Evolutionary conservation across 1,140 invertebrate species (phyloP).

Genomic region (Saccostrea echinata): DNA sequence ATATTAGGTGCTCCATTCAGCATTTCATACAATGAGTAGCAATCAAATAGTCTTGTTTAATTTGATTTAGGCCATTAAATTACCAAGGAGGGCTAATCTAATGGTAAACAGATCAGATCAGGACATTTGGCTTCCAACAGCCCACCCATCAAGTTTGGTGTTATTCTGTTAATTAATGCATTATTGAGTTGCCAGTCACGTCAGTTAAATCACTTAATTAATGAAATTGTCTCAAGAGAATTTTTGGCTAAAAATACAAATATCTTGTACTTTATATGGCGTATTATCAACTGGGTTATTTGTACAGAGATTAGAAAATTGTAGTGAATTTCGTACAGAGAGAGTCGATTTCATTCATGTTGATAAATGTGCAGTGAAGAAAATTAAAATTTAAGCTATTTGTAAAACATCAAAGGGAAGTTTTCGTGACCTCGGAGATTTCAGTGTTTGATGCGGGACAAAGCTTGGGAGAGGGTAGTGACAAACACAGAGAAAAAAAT

Average conservation of each 20-base stretch:
- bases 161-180: constrained; percentile 11
- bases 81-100: neutral
- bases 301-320: neutral
- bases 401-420: neutral
- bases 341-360: neutral
- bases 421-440: neutral
- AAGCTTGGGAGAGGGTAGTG: neutral
- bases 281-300: neutral
- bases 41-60: constrained; percentile 33
- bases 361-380: neutral
- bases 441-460: neutral
- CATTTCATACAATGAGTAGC: neutral
- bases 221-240: neutral
- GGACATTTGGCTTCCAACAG: neutral
- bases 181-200: neutral
- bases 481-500: neutral
- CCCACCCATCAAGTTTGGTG: constrained; percentile 26
- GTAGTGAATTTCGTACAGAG: constrained; percentile 19
- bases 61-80: constrained; percentile 35
- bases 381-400: constrained; percentile 24
- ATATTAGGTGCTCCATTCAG: neutral
- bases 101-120: neutral
- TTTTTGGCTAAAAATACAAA: neutral
- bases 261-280: neutral
- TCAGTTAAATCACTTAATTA: neutral